Conservation (phyloP, 1,140 invertebrate genomes). For the Cepaea nemoralis region DNA sequence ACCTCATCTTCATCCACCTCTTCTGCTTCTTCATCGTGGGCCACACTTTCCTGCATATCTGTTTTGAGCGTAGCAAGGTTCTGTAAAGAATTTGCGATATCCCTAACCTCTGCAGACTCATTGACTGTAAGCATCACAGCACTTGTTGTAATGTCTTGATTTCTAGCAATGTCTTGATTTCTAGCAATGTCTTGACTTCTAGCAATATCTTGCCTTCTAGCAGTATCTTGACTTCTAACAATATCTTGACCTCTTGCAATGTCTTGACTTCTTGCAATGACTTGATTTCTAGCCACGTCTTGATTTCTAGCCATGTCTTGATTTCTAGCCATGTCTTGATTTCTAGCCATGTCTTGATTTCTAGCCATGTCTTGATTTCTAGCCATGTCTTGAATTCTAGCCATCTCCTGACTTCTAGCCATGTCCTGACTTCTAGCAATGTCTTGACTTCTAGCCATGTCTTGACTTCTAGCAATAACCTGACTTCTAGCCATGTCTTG, state of each 20-base stretch:
- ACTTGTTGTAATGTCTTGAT: not conserved
- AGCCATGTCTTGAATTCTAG: not conserved
- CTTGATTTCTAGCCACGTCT: not conserved
- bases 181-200: not conserved
- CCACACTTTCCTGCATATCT: not conserved
- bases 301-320: too few species aligned
- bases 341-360: not conserved
- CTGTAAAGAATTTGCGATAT: not conserved
- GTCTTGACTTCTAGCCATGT: not conserved
- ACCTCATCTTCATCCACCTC: not conserved
- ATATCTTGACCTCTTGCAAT: not conserved
- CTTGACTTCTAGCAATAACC: not conserved
- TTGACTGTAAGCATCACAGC: not conserved
- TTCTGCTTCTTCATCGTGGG: not conserved
- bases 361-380: not conserved
- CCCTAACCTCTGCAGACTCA: not conserved
- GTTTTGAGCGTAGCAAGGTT: not conserved
- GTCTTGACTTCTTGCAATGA: not conserved
- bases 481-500: not conserved
- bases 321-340: not conserved
- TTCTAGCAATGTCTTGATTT: not conserved
- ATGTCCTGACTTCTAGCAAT: not conserved
- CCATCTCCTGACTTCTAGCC: not conserved
- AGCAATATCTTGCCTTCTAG: not conserved
- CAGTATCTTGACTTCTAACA: not conserved